Base-by-base conservation (phyloP, 2,113 vertebrate species). In the Salvelinus namaycush region DNA sequence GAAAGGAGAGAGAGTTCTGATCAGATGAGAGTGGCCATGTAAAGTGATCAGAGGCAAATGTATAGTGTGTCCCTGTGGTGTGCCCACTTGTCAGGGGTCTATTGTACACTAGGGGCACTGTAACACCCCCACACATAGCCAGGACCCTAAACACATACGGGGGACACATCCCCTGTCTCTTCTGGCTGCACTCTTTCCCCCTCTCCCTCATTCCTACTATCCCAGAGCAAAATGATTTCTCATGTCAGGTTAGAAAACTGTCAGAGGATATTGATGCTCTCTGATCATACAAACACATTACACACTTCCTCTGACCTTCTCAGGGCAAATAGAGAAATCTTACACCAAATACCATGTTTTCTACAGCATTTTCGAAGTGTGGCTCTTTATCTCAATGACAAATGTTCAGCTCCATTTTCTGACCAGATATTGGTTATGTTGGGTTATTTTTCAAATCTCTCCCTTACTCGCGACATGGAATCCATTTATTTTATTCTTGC, bases 381-480 rank as follows among this genome's bases (percentile, higher is more conserved):
- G 34, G n/a, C 24, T 80, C 64, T 73, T 80, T 78, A 71, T 51
- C 82, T 76, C 84, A 26, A 79, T 88, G 87, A 88, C 83, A 83
- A 87, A 88, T 84, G 79, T 86, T 79, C 77, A 79, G 78, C 74
- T 81, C 48, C 79, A 69, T 76, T 81, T 82, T 85, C 75, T 74
- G 79, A 75, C 26, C 81, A 85, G 78, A 87, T 88, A 85, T 87
- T 74, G 81, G 75, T 84, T 88, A 79, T 90, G 88, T 79, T 83
- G 81, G 72, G 75, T 89, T 87, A 88, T 87, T 89, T 70, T 83
- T 84, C 78, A 84, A 87, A 86, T 85, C 85, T 84, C 81, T 85
- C 86, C 87, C 83, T 87, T 83, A 87, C 85, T 81, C 83, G 78
- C 27, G 81, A 84, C 74, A 88, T 83, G 71, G 84, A 89, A 89